These are phyloP conservation scores for Acrocyrtus sp. DNA, from an alignment of 2,888 invertebrate genomes.

Conservation along the genomic window DNA sequence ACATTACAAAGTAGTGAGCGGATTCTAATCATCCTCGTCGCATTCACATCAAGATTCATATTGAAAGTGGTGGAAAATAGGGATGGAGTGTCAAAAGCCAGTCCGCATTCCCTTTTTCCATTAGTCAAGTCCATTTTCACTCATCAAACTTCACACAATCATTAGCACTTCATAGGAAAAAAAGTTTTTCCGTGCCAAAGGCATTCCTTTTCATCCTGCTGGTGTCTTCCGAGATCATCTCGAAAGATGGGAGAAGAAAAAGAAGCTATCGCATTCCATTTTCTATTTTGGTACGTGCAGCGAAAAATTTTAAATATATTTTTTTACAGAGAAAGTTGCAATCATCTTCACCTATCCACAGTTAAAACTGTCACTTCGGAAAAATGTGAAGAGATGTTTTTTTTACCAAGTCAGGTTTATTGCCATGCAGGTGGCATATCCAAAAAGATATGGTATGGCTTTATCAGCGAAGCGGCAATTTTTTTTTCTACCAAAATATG, in stretches of 20 bases:
- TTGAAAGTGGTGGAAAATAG: neutral
- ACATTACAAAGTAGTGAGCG: neutral
- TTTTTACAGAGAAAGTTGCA: no score
- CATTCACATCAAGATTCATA: no score
- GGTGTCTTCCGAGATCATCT: neutral
- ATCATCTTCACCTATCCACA: no score
- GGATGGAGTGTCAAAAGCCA: neutral
- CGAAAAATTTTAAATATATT: neutral
- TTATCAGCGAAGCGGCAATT: no score
- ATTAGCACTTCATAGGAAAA: conserved; percentile 51
- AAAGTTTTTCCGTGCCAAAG: neutral
- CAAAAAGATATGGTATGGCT: no score
- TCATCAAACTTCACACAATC: conserved; percentile 1
- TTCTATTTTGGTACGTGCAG: neutral
- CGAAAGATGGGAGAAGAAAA: neutral
- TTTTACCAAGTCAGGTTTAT: no score
- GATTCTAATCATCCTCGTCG: neutral
- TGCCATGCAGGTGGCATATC: no score
- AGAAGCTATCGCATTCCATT: no score
- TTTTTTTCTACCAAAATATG: no score
- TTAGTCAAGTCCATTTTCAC: conserved; percentile 20
- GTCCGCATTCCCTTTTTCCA: conserved; percentile 2
- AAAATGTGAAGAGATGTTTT: no score
- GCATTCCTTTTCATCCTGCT: neutral
- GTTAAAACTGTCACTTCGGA: no score